Percentiles rank a stretch among this genome's conserved stretches.
These are phyloP conservation scores for Hypolimnas misippus DNA, from an alignment of 2,888 invertebrate genomes.

Conservation along the genomic window DNA sequence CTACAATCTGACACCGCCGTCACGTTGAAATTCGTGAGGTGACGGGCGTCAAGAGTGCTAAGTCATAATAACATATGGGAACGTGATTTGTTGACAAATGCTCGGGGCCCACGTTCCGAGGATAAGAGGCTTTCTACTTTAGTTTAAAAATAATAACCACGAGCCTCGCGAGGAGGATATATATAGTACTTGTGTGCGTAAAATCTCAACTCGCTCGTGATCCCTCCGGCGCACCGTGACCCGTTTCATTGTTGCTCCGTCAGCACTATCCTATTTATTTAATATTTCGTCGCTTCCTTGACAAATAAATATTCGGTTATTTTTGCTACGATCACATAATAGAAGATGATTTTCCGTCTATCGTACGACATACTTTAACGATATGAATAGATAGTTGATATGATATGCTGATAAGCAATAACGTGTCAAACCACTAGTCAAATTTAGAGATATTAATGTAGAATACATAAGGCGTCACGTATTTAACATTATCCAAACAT, in stretches of 20 bases:
- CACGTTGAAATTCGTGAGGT: slow-evolving; percentile 51
- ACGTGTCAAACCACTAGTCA: too few species aligned
- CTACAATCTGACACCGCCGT: slow-evolving; percentile 21
- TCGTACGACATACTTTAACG: background rate
- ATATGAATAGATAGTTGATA: too few species aligned
- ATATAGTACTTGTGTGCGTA: slow-evolving; percentile 46
- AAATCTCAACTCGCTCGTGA: slow-evolving; percentile 44
- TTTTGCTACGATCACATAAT: slow-evolving; percentile 1
- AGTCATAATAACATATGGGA: slow-evolving; percentile 58
- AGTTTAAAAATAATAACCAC: slow-evolving; percentile 65
- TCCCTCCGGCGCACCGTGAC: slow-evolving; percentile 48
- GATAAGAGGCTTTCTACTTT: slow-evolving; percentile 56
- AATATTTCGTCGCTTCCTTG: slow-evolving; percentile 22
- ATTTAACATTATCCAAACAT: too few species aligned
- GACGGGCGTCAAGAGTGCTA: slow-evolving; percentile 47
- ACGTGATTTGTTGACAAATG: slow-evolving; percentile 74
- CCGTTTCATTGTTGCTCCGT: slow-evolving; percentile 49
- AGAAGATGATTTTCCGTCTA: background rate
- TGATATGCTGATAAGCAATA: too few species aligned
- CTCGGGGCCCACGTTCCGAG: slow-evolving; percentile 47
- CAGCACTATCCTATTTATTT: slow-evolving; percentile 36
- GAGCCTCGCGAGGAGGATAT: slow-evolving; percentile 40
- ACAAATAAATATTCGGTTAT: slow-evolving; percentile 8
- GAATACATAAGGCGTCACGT: too few species aligned
- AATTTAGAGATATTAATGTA: too few species aligned